Evolutionary conservation across 2,797 vertebrate species (phyloP).

Genomic region (Brachyalestes nurse): DNA sequence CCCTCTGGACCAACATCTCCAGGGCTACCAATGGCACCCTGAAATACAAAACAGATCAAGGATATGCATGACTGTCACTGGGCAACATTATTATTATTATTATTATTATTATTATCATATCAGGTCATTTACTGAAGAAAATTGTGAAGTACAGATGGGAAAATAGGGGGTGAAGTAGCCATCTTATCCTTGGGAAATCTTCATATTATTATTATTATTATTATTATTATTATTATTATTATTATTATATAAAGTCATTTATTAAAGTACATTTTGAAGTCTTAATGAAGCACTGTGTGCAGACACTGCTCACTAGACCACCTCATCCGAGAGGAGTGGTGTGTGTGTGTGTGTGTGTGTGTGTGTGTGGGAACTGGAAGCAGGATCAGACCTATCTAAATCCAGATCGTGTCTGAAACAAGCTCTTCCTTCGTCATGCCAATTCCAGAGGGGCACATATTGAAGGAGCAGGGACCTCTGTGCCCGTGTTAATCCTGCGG

Average conservation of each 20-base stretch:
- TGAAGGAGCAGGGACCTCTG: slow-evolving; percentile 57
- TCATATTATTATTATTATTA: not conserved
- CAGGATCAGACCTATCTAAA: slow-evolving; percentile 36
- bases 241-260: not conserved
- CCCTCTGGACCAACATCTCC: slow-evolving; percentile 76
- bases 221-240: too few species aligned
- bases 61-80: too few species aligned
- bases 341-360: not conserved
- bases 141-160: too few species aligned
- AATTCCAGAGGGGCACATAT: slow-evolving; percentile 28
- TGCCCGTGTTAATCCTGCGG: slow-evolving; percentile 70
- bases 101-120: too few species aligned
- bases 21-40: slow-evolving; percentile 70
- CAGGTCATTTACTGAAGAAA: too few species aligned
- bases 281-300: slow-evolving; percentile 3
- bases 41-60: slow-evolving; percentile 10
- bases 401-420: slow-evolving; percentile 35
- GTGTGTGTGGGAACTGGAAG: slow-evolving; percentile 65
- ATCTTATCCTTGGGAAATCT: too few species aligned
- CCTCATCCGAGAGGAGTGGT: too few species aligned
- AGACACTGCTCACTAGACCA: slow-evolving; percentile 3
- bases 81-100: too few species aligned
- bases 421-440: slow-evolving; percentile 52
- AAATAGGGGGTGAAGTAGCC: too few species aligned
- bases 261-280: not conserved